phyloP scores from a whole-genome alignment of 2,888 invertebrate genomes.

The Sesamia inferens region DNA sequence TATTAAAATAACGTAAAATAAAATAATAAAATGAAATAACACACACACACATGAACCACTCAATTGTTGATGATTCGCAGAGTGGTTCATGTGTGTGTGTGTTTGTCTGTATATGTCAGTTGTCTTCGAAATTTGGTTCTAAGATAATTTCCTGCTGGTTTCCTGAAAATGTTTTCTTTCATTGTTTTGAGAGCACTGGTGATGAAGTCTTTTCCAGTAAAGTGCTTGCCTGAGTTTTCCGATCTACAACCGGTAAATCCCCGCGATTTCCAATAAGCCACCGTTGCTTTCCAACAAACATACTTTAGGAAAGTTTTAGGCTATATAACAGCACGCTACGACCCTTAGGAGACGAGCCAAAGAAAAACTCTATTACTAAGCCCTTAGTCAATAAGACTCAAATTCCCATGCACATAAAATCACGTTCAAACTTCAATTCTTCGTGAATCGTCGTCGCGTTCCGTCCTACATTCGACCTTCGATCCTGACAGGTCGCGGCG shows the following conservation, averaged over 20 bases:
- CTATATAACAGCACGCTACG: no score
- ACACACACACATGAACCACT: no score
- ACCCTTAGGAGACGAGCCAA: no score
- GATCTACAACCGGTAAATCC: not conserved
- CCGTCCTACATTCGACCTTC: slow-evolving; percentile 87
- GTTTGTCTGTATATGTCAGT: no score
- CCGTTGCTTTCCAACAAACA: not conserved
- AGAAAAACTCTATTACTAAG: slow-evolving; percentile 5
- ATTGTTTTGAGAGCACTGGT: not conserved
- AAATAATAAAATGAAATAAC: no score
- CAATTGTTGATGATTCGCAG: no score
- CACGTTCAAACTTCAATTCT: slow-evolving; percentile 66
- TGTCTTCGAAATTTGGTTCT: no score
- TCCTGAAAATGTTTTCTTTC: not conserved
- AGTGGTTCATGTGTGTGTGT: no score
- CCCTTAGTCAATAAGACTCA: slow-evolving; percentile 53
- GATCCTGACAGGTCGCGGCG: slow-evolving; percentile 82
- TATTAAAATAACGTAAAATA: no score
- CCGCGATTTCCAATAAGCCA: not conserved
- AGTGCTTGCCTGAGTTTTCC: no score
- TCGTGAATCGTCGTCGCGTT: slow-evolving; percentile 65
- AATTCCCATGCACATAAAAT: slow-evolving; percentile 65
- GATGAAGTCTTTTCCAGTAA: not conserved
- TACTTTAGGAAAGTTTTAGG: no score
- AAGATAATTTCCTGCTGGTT: not conserved